A percentile compares a stretch with the other conserved stretches of the same genome.
Conservation (phyloP, 2,797 vertebrate genomes). For the Anguilla megastoma region DNA sequence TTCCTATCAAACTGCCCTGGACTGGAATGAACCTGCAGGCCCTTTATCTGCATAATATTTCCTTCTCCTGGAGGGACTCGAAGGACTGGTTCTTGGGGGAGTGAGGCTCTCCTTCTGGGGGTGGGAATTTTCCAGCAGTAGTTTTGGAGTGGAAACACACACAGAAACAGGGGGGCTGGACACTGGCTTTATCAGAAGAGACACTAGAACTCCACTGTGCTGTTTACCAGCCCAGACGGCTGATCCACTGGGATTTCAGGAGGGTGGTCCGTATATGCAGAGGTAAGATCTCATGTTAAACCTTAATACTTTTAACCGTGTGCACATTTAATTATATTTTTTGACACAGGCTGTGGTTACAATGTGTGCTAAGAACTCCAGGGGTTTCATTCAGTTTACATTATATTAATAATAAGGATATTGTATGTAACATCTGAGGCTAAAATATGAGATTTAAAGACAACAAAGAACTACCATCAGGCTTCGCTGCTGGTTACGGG, state of each 20-base stretch:
- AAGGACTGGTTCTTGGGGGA: neutral
- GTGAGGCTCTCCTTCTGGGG: neutral
- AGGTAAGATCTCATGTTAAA: slow-evolving; percentile 3
- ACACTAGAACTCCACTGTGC: neutral
- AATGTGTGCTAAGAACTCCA: slow-evolving; percentile 3
- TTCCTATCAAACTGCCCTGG: neutral
- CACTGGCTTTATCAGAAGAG: neutral
- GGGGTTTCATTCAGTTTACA: neutral
- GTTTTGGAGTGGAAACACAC: slow-evolving; percentile 6
- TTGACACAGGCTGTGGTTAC: neutral
- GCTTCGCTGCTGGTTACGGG: neutral
- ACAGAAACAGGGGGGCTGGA: neutral
- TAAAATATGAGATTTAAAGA: neutral
- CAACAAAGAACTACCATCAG: neutral
- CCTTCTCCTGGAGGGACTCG: neutral
- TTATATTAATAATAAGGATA: neutral
- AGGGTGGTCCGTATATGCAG: neutral
- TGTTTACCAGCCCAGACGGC: neutral
- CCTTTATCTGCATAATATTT: neutral
- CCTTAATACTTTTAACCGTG: neutral
- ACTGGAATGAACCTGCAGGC: neutral
- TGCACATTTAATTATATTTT: neutral
- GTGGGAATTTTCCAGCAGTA: neutral
- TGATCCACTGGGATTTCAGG: neutral
- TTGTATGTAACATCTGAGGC: neutral